A percentile compares a stretch with the other conserved stretches of the same genome.
Conservation (phyloP, 2,888 invertebrate species). For the Pristionchus fissidentatus region DNA sequence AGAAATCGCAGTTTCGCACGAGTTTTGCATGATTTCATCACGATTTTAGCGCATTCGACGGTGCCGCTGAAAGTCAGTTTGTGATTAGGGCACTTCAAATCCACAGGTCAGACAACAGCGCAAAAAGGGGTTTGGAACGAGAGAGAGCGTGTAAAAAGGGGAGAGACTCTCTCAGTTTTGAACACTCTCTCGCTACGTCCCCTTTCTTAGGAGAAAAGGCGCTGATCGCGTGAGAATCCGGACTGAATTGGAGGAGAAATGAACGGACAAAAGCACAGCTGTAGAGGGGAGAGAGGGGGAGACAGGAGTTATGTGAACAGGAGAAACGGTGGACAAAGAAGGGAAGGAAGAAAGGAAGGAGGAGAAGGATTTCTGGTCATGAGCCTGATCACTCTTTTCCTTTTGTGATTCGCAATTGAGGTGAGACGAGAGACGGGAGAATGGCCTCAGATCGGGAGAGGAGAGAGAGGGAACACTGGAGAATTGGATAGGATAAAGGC, state of each 20-base stretch:
- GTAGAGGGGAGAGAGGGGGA: background rate
- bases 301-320: background rate
- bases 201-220: too few relatives aligned
- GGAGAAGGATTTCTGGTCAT: background rate
- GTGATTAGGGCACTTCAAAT: background rate
- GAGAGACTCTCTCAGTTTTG: too few relatives aligned
- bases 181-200: too few relatives aligned
- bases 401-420: background rate
- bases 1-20: slow-evolving; percentile 28
- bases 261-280: background rate
- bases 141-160: background rate
- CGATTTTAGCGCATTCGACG: background rate
- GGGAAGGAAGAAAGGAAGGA: background rate
- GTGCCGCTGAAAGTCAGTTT: background rate
- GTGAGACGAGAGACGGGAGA: background rate
- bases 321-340: background rate
- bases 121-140: background rate
- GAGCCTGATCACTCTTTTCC: background rate
- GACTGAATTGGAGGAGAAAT: background rate
- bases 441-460: background rate
- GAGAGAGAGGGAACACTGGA: background rate
- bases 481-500: too few relatives aligned
- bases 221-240: too few relatives aligned
- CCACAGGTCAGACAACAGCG: background rate
- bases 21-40: slow-evolving; percentile 1